Percentiles rank a stretch among this genome's conserved stretches.
phyloP scores from a whole-genome alignment of 53 echinoderm and acorn worm genomes.

The Temnopleurus reevesii region DNA sequence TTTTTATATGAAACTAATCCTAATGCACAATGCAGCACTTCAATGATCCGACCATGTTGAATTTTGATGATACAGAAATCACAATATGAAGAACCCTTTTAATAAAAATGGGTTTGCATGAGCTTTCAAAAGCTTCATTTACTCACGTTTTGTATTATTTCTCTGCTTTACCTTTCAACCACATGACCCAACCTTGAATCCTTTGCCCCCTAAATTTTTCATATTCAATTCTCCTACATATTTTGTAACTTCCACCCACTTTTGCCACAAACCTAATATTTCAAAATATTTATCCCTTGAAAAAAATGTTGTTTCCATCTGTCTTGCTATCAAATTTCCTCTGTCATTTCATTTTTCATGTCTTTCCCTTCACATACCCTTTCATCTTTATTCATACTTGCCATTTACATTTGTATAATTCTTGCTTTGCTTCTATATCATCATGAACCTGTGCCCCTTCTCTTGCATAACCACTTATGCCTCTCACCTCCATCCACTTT shows the following conservation, averaged over 20 bases:
- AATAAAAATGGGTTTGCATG: background rate
- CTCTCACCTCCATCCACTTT: background rate
- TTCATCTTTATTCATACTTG: background rate
- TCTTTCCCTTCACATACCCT: background rate
- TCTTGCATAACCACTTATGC: background rate
- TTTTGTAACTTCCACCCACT: background rate
- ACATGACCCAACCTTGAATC: background rate
- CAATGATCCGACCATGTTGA: background rate
- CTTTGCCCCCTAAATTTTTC: background rate
- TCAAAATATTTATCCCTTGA: no score
- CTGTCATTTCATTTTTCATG: no score
- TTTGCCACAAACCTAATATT: no score
- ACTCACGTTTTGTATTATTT: conserved; percentile 27
- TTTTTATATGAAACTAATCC: background rate
- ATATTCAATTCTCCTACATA: background rate
- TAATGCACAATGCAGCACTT: background rate
- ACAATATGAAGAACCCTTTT: background rate
- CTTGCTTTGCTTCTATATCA: background rate
- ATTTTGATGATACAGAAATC: background rate
- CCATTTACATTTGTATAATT: background rate
- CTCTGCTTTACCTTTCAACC: background rate
- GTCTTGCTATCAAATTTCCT: no score
- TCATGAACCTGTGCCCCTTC: no score
- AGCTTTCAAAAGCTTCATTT: background rate
- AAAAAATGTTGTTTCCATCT: no score